Percentiles rank a stretch among this genome's conserved stretches.
These are phyloP conservation scores for Catharus minimus DNA, from an alignment of 2,113 vertebrate genomes.

Conservation along the genomic window DNA sequence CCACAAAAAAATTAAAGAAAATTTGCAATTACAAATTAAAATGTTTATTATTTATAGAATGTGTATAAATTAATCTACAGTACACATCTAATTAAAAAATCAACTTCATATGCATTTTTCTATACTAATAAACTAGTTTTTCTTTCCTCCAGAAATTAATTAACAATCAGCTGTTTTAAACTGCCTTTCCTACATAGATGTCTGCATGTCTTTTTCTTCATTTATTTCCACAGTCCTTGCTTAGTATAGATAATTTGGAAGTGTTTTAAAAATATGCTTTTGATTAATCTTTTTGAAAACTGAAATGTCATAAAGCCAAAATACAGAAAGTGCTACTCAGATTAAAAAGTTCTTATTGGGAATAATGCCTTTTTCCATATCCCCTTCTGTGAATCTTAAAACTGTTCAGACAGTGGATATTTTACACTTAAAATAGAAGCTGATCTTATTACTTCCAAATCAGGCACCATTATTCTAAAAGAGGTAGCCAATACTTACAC, in stretches of 20 bases:
- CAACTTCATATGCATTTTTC: constrained; percentile 16
- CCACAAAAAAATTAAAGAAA: background rate
- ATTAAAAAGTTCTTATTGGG: constrained; percentile 24
- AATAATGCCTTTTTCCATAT: constrained; percentile 8
- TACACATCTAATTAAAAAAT: background rate
- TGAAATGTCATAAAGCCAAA: constrained; percentile 54
- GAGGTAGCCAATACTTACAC: background rate
- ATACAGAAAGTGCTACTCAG: constrained; percentile 21
- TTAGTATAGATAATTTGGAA: constrained; percentile 15
- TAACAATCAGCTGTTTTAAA: constrained; percentile 34
- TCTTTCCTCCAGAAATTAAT: constrained; percentile 38
- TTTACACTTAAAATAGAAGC: background rate
- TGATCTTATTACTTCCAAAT: background rate
- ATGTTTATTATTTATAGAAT: background rate
- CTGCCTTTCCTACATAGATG: constrained; percentile 11
- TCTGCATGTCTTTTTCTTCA: constrained; percentile 14
- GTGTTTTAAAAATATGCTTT: constrained; percentile 41
- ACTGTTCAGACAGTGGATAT: constrained; percentile 19
- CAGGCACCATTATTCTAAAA: background rate
- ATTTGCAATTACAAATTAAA: background rate
- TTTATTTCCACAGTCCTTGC: background rate
- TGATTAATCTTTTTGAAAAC: constrained; percentile 54
- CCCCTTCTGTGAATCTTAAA: background rate
- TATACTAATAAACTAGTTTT: constrained; percentile 30
- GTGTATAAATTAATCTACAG: background rate